phyloP scores from a whole-genome alignment of 2,888 invertebrate species.

The Seira ritae region DNA sequence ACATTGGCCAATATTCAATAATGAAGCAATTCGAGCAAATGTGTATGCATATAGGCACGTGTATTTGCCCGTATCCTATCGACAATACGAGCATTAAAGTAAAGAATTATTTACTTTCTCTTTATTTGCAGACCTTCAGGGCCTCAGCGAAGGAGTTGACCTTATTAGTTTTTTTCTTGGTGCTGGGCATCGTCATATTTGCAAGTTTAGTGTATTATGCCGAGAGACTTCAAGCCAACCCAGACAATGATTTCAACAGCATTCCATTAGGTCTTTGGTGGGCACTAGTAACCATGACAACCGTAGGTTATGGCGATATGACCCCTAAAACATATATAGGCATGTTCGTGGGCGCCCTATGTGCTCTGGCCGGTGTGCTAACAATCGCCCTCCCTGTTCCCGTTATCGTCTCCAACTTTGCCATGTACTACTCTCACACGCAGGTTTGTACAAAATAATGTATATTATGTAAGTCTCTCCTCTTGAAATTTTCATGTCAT shows the following conservation, averaged over 20 bases:
- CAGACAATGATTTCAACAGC: constrained; percentile 98
- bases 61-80: constrained; percentile 79
- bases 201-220: constrained; percentile 99
- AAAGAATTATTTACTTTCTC: constrained; percentile 28
- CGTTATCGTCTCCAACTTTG: constrained; percentile 99
- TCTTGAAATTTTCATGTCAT: no score
- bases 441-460: neutral
- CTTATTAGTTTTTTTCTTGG: constrained; percentile 96
- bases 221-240: constrained; percentile 95
- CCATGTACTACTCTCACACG: constrained; percentile 90
- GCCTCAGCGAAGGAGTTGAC: constrained; percentile 98
- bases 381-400: constrained; percentile 97
- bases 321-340: constrained; percentile 95
- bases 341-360: constrained; percentile 92
- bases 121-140: constrained; percentile 83
- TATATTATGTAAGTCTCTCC: no score
- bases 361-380: constrained; percentile 99
- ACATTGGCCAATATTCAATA: no score
- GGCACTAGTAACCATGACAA: constrained; percentile 97
- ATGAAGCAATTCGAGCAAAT: no score
- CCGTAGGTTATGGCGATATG: constrained; percentile 99
- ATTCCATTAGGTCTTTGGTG: constrained; percentile 99
- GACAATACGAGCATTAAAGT: neutral
- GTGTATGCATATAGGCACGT: no score
- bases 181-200: constrained; percentile 98